These are phyloP conservation scores for Steatocranus sp. DNA, from an alignment of 2,797 vertebrate species.

Conservation along the genomic window DNA sequence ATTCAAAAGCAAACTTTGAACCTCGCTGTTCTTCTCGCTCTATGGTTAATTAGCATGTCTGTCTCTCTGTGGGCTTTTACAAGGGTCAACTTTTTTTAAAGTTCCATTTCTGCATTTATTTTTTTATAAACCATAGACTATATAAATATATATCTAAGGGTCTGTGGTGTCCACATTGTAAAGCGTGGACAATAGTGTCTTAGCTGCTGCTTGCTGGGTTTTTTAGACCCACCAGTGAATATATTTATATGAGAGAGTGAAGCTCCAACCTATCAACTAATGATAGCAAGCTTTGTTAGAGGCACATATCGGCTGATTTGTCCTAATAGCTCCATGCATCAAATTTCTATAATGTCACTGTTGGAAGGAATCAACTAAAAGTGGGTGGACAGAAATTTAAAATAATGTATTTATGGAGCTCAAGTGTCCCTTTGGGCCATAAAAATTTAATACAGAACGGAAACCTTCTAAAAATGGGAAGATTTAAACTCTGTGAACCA, in stretches of 20 bases:
- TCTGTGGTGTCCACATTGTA: background rate
- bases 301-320: accelerated
- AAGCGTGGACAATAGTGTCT: accelerated
- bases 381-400: background rate
- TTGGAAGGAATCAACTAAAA: background rate
- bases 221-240: background rate
- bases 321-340: background rate
- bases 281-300: background rate
- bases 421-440: background rate
- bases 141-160: background rate
- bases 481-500: background rate
- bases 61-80: background rate
- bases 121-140: background rate
- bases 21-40: accelerated
- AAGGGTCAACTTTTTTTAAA: background rate
- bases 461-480: background rate
- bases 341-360: background rate
- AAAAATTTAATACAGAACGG: background rate
- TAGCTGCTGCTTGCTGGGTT: background rate
- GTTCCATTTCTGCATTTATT: background rate
- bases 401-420: background rate
- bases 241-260: background rate
- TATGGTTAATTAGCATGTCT: background rate
- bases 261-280: background rate
- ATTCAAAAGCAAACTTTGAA: background rate